Evolutionary conservation across 2,797 vertebrate species (phyloP), one percentile per base, ranked within the genome.

Genomic region (Echeneis naucrates): DNA sequence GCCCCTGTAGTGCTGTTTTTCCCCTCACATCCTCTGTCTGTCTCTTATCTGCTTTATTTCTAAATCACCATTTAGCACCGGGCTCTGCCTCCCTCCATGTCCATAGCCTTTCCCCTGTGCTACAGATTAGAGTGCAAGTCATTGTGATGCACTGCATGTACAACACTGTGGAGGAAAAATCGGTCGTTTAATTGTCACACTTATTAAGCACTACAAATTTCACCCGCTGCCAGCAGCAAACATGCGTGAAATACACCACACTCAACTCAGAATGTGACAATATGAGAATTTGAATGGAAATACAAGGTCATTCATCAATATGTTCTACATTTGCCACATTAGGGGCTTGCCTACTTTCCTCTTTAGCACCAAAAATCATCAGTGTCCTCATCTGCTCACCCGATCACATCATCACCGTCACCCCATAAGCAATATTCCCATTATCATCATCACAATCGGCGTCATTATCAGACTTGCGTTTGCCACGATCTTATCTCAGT

Each of bases 131-230:
- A 74, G 68, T 66, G 1, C 58, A 52, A 60, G 68, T 89, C 80
- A 86, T 87, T 88, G 70, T 58, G 68, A 90, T 85, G 77, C 84
- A 62, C 21, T 4, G 45, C 33, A 37, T 45, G 32, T 68, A 50
- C 78, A 70, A 59, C 63, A 57, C 65, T 67, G 51, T 63, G 52
- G 74, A 73, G 54, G 68, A 57, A 55, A 56, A 72, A 61, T 30
- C 16, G 64, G 32, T 53, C 59, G 68, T 78, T 79, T 88, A 82
- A 90, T 58, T 63, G 70, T 75, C 63, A 77, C 47, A 50, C 48
- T 77, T 83, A 76, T 77, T 83, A 76, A 55, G 33, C 5, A 10
- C 38, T 45, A 54, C 74, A 61, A 30, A 78, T 80, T 64, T 47
- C 44, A 57, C 62, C 65, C 27, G 0, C 13, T 30, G 54, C 42